Conservation (phyloP, 2,797 vertebrate species). For the Manis pentadactyla region DNA sequence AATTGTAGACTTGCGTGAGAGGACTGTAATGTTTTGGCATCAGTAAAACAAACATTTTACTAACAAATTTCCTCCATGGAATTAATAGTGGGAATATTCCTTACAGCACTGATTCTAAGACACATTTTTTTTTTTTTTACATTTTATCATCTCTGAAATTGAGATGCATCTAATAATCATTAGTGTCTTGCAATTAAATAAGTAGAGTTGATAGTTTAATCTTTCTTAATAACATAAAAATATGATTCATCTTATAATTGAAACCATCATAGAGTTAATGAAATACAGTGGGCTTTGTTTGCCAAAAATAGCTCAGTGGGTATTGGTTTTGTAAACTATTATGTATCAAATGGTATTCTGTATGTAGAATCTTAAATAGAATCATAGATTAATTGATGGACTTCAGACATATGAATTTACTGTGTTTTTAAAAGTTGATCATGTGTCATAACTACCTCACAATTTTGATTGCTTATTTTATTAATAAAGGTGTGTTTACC, state of each 20-base stretch:
- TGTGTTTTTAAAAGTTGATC: neutral
- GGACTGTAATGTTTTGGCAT: neutral
- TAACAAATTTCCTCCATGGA: neutral
- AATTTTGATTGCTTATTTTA: neutral
- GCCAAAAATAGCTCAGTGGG: neutral
- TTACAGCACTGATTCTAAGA: neutral
- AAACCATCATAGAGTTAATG: neutral
- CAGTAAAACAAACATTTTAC: neutral
- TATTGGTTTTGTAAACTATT: conserved; percentile 18
- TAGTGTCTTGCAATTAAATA: neutral
- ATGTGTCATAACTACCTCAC: neutral
- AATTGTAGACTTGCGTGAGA: neutral
- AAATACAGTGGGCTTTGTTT: neutral
- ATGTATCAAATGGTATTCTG: neutral
- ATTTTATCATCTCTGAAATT: neutral
- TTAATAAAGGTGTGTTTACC: neutral
- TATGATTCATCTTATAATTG: neutral
- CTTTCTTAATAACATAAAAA: neutral
- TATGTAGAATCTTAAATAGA: neutral
- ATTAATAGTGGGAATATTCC: neutral
- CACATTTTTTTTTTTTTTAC: neutral
- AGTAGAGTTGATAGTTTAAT: neutral
- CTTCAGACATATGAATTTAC: neutral
- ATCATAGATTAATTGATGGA: neutral
- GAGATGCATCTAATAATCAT: neutral